phyloP scores from a whole-genome alignment of 1,140 invertebrate species.

The Nasonia vitripennis region DNA sequence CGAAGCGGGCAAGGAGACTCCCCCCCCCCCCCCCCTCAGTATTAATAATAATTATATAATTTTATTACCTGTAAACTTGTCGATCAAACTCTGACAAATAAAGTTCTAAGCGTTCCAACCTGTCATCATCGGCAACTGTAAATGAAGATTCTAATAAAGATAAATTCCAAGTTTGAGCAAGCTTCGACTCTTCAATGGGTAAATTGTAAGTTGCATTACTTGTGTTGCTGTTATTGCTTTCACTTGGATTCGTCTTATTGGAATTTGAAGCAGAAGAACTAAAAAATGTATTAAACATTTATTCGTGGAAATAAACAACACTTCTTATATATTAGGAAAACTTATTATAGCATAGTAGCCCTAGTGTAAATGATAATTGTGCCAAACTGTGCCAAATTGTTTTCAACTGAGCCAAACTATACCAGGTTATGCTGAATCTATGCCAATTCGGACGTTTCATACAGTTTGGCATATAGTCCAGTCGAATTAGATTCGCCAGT shows the following conservation, averaged over 20 bases:
- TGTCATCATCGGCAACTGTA: slow-evolving; percentile 58
- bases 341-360: too few species aligned
- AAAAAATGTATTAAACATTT: not conserved
- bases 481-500: too few species aligned
- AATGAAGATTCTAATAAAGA: not conserved
- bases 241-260: not conserved
- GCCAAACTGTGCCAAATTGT: too few species aligned
- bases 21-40: too few species aligned
- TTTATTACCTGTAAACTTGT: slow-evolving; percentile 74
- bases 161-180: slow-evolving; percentile 7
- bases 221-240: slow-evolving; percentile 3
- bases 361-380: too few species aligned
- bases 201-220: not conserved
- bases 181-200: not conserved
- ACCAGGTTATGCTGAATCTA: too few species aligned
- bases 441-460: too few species aligned
- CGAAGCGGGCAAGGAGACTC: too few species aligned
- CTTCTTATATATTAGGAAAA: too few species aligned
- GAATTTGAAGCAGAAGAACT: not conserved
- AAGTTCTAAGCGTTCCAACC: slow-evolving; percentile 61
- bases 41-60: slow-evolving; percentile 14
- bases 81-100: slow-evolving; percentile 69
- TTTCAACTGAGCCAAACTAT: too few species aligned
- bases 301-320: slow-evolving; percentile 34
- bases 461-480: too few species aligned